Conservation (phyloP, 2,888 invertebrate species). For the Thymelicus lineola region DNA sequence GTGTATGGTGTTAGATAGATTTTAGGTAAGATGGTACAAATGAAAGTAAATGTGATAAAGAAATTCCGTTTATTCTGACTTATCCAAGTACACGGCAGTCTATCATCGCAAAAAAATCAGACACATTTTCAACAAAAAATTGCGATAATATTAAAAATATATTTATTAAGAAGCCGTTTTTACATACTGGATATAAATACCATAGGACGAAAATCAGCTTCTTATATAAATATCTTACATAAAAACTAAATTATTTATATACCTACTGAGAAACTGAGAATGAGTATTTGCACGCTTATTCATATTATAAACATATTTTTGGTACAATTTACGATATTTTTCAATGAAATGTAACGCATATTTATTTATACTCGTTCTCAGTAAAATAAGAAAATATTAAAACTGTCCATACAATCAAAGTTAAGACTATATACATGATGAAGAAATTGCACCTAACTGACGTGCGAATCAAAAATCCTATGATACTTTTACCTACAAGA, state of each 20-base stretch:
- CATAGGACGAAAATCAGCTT: conserved; percentile 17
- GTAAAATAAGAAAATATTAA: conserved; percentile 15
- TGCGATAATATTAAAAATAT: conserved; percentile 2
- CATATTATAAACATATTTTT: conserved; percentile 8
- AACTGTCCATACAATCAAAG: conserved; percentile 24
- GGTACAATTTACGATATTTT: conserved; percentile 13
- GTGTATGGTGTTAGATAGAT: no score
- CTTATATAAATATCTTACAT: conserved; percentile 12
- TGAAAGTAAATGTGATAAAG: conserved; percentile 21
- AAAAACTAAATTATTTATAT: conserved; percentile 15
- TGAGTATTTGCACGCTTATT: conserved; percentile 24
- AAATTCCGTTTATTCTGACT: conserved; percentile 35
- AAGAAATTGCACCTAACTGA: conserved; percentile 18
- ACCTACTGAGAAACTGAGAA: conserved; percentile 26
- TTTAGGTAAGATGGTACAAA: neutral
- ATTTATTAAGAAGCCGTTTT: conserved; percentile 15
- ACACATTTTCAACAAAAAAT: conserved; percentile 5
- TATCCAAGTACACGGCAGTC: conserved; percentile 26
- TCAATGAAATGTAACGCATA: neutral
- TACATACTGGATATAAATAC: neutral
- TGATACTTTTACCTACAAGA: neutral
- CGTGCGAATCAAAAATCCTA: conserved; percentile 1
- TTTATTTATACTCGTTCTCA: conserved; percentile 29
- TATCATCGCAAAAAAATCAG: conserved; percentile 17
- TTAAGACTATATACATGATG: conserved; percentile 21